Base-by-base conservation (phyloP, 2,113 vertebrate species). In the Tachysurus vachellii region DNA sequence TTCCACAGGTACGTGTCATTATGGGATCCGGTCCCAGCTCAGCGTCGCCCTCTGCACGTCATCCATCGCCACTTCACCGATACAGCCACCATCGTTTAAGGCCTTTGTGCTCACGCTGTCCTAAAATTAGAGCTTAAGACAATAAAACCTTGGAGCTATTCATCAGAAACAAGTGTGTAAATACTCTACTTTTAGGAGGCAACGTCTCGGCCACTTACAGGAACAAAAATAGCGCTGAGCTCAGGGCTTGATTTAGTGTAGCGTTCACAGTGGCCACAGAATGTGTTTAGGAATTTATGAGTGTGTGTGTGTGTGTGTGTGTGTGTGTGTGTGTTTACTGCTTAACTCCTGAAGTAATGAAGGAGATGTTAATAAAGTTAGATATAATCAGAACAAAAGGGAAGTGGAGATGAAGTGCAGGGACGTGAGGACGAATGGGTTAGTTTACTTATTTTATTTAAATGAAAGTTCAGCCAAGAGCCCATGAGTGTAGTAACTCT, bases 21-120 rank as follows among this genome's bases (percentile, higher is more conserved):
- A 44, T 47, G 2, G 26, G 26, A 6, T 21, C 36, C 71, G 23
- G 21, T 59, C 68, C 42, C 50, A 70, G 85, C 75, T 75, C 82
- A 71, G 62, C 76, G 42, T 31, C 57, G 53, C 87, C 82, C 77
- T 85, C 85, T 88, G 50, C 54, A 84, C 79, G 73, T 79, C 54
- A 87, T 44, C 12, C 21, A 42, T 5, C 17, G n/a, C n/a, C 5
- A 57, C n/a, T n/a, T n/a, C 13, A 64, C 57, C 26, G 11, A 21
- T 47, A 6, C 57, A 19, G 59, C 44, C 42, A 82, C 36, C 42
- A 50, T 23, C 21, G 66, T 50, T 10, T 50, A 83, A 50, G 61
- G 54, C 28, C 66, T 75, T 50, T 26, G 23, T 73, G 28, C 73
- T 62, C 53, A n/a, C 47, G n/a, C 31, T 76, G 56, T 76, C 31